These are phyloP conservation scores for Prolemur simus DNA, from an alignment of 2,113 vertebrate species.

Conservation along the genomic window DNA sequence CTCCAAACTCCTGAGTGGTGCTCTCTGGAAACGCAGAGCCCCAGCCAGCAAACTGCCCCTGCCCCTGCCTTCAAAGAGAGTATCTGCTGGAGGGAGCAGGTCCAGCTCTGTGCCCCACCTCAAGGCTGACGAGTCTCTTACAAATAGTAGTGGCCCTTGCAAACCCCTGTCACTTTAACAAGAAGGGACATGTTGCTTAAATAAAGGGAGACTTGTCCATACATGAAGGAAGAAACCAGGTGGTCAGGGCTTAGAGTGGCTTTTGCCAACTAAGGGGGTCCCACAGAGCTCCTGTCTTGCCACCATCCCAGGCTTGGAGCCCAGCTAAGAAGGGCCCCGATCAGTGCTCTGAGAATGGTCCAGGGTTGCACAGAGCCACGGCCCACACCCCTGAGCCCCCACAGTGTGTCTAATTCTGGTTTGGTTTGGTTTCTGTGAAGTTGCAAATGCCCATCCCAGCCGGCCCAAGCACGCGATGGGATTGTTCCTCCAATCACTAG, in stretches of 20 bases:
- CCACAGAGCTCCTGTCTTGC: not conserved
- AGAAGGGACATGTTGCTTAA: not conserved
- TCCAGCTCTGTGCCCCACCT: fast-evolving
- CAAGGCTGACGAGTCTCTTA: not conserved
- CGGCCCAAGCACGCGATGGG: not conserved
- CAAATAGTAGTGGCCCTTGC: not conserved
- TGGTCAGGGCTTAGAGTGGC: fast-evolving
- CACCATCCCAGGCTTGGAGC: not conserved
- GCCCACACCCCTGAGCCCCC: not conserved
- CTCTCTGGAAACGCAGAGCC: not conserved
- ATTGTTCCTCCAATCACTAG: fast-evolving
- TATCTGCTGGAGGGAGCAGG: not conserved
- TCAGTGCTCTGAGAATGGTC: fast-evolving
- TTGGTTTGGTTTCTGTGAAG: not conserved
- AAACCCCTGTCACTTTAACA: not conserved
- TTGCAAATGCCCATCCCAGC: not conserved
- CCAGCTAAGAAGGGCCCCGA: not conserved
- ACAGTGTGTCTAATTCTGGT: not conserved
- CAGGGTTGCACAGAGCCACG: not conserved
- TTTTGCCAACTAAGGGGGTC: not conserved
- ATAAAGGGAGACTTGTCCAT: not conserved
- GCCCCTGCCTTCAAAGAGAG: not conserved
- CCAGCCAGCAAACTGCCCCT: not conserved
- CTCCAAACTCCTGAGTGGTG: not conserved
- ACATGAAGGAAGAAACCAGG: not conserved